A percentile compares a stretch with the other conserved stretches of the same genome.
Conservation (phyloP, 2,888 invertebrate species). For the Cheilosia vernalis region DNA sequence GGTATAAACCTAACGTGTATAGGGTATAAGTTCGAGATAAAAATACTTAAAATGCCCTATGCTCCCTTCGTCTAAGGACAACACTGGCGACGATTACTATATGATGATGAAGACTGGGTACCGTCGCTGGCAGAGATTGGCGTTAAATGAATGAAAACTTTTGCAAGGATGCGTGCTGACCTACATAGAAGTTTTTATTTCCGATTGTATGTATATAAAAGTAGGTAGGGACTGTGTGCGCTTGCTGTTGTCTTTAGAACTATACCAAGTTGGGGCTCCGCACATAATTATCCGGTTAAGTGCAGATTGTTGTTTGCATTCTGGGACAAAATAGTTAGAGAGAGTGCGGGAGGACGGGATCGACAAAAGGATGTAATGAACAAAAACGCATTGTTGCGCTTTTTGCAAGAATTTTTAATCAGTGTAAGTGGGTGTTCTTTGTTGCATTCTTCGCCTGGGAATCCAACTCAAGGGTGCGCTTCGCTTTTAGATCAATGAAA, state of each 20-base stretch:
- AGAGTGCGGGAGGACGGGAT: neutral
- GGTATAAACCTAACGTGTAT: constrained; percentile 20
- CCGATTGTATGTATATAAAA: neutral
- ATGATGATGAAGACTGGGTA: constrained; percentile 34
- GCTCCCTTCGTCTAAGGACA: constrained; percentile 40
- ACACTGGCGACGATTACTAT: constrained; percentile 44
- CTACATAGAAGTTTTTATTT: too few species aligned
- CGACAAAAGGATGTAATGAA: neutral
- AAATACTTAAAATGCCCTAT: constrained; percentile 14
- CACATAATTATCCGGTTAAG: constrained; percentile 68
- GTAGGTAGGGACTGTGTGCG: neutral
- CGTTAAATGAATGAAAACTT: constrained; percentile 66
- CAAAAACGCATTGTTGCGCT: constrained; percentile 39
- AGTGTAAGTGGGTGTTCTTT: constrained; percentile 50
- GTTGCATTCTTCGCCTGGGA: constrained; percentile 11
- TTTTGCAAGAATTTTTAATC: constrained; percentile 57
- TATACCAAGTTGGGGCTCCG: constrained; percentile 18
- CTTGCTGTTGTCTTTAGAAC: constrained; percentile 19
- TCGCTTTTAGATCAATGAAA: constrained; percentile 12
- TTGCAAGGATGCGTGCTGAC: constrained; percentile 56
- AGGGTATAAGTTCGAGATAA: constrained; percentile 45
- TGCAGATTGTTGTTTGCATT: constrained; percentile 53
- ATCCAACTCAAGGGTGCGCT: constrained; percentile 9
- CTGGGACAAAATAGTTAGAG: constrained; percentile 6
- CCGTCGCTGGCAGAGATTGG: constrained; percentile 39